These are phyloP conservation scores for Epinephelus fuscoguttatus DNA, from an alignment of 2,113 vertebrate genomes.

Conservation along the genomic window DNA sequence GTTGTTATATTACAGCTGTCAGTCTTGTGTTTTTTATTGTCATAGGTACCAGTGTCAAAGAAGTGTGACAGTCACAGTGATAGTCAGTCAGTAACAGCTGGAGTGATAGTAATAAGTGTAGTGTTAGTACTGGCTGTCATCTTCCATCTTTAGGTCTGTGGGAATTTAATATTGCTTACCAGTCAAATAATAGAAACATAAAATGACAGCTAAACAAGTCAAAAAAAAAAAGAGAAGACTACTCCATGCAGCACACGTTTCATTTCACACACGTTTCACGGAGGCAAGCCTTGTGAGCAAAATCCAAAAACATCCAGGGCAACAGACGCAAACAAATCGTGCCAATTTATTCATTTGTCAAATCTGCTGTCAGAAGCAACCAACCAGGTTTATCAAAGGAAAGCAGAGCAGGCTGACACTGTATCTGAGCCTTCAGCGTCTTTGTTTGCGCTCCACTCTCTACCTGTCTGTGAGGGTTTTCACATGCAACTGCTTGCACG, in stretches of 20 bases:
- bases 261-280: neutral
- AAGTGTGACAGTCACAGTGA: conserved; percentile 5
- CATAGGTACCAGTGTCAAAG: neutral
- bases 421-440: conserved; percentile 38
- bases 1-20: neutral
- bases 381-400: conserved; percentile 46
- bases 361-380: conserved; percentile 15
- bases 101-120: neutral
- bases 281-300: neutral
- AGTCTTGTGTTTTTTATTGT: neutral
- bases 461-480: conserved; percentile 68
- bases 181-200: neutral
- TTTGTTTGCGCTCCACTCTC: conserved; percentile 64
- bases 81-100: neutral
- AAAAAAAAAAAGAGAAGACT: neutral
- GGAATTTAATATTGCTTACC: neutral
- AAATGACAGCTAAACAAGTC: neutral
- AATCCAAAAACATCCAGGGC: conserved; percentile 3
- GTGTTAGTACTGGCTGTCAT: neutral
- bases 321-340: conserved; percentile 23
- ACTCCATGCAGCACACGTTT: neutral
- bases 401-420: conserved; percentile 35
- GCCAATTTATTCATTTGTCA: conserved; percentile 31
- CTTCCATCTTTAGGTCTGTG: neutral
- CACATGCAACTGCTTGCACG: conserved; percentile 83